phyloP scores from a whole-genome alignment of 92 coral and sea anemone species.

The Porites cylindrica region DNA sequence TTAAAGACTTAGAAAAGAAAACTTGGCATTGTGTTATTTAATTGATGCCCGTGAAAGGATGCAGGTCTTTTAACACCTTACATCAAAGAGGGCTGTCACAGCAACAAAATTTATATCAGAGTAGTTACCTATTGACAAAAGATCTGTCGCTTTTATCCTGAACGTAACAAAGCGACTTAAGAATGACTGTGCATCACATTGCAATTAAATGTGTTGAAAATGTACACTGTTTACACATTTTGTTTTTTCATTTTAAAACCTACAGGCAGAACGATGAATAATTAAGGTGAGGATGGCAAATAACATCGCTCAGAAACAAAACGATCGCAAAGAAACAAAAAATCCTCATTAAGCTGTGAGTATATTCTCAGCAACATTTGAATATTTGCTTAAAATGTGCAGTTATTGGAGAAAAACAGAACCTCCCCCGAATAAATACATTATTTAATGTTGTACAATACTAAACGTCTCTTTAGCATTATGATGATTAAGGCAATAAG shows the following conservation, averaged over 20 bases:
- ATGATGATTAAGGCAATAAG: not conserved
- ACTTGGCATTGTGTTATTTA: too few relatives aligned
- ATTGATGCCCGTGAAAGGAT: not conserved
- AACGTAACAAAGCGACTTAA: not conserved
- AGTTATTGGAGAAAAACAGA: too few relatives aligned
- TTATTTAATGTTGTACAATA: constrained; percentile 1
- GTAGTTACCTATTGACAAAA: not conserved
- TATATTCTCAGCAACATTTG: not conserved
- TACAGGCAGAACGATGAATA: constrained; percentile 16
- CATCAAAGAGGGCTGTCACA: not conserved
- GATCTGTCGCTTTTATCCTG: not conserved
- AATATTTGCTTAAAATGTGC: too few relatives aligned
- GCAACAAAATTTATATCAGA: not conserved
- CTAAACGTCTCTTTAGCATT: not conserved
- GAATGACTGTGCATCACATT: not conserved
- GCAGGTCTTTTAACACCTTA: not conserved
- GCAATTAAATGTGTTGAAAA: constrained; percentile 2
- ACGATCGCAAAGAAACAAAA: not conserved
- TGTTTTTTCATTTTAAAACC: not conserved
- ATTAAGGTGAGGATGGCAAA: constrained; percentile 17
- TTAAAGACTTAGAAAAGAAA: too few relatives aligned
- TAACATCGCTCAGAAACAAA: not conserved
- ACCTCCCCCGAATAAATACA: not conserved
- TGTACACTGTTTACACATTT: not conserved
- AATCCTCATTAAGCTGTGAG: not conserved